phyloP scores from a whole-genome alignment of 2,113 vertebrate genomes.

The Taxidea taxus region DNA sequence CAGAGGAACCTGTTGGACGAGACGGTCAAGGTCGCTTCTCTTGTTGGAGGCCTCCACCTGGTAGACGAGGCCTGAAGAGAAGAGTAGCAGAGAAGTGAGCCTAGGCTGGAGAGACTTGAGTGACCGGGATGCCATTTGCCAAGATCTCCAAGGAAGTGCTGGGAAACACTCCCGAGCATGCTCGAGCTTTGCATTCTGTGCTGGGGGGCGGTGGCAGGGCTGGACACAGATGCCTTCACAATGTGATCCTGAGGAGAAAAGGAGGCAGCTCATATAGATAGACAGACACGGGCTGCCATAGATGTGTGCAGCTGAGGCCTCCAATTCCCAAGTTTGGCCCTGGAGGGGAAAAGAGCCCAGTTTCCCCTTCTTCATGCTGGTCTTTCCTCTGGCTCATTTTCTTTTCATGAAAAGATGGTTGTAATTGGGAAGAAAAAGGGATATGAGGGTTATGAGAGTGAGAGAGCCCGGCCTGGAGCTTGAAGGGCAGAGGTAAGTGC shows the following conservation, averaged over 20 bases:
- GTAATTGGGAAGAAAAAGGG: neutral
- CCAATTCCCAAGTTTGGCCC: neutral
- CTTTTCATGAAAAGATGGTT: neutral
- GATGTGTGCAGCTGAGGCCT: neutral
- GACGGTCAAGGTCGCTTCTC: neutral
- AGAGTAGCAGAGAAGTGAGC: neutral
- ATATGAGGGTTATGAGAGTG: neutral
- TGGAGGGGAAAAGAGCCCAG: neutral
- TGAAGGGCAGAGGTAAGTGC: neutral
- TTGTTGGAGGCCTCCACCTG: neutral
- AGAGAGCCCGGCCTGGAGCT: neutral
- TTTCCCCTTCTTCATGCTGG: neutral
- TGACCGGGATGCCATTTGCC: neutral
- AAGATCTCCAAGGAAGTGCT: neutral
- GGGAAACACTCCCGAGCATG: neutral
- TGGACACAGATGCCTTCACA: neutral
- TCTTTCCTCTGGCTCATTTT: neutral
- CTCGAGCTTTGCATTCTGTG: neutral
- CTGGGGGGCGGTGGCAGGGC: too few species aligned
- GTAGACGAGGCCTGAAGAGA: neutral
- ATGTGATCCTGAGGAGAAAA: neutral
- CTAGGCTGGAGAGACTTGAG: neutral
- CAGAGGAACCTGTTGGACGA: conserved; percentile 51
- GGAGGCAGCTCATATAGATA: neutral
- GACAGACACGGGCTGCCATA: fast-evolving